Evolutionary conservation across 2,888 invertebrate genomes (phyloP).

Genomic region (Drosophila parthenogenetica): DNA sequence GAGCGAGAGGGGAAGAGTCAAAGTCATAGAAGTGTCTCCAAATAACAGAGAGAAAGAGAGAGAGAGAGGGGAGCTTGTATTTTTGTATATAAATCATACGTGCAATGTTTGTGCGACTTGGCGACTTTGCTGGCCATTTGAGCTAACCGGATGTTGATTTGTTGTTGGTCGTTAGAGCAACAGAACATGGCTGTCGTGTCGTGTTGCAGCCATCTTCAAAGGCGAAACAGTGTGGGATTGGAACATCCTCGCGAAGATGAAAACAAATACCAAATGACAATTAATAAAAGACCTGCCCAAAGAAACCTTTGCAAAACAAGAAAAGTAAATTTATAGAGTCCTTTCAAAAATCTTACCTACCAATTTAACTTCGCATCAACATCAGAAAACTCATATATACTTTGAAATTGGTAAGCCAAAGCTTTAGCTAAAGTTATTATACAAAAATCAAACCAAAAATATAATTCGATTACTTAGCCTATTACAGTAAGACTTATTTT

Average conservation of each 20-base stretch:
- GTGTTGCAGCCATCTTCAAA: conserved; percentile 44
- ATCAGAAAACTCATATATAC: not conserved
- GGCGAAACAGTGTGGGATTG: conserved; percentile 11
- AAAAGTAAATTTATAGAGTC: no score
- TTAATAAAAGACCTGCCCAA: conserved; percentile 39
- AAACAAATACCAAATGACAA: conserved; percentile 51
- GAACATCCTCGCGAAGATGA: conserved; percentile 35
- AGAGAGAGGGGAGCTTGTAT: conserved; percentile 13
- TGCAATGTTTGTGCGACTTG: conserved; percentile 53
- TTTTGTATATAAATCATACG: conserved; percentile 53
- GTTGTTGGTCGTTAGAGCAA: conserved; percentile 39
- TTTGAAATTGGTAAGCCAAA: no score
- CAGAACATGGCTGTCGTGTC: conserved; percentile 21
- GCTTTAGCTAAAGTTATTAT: no score
- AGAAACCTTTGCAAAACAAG: conserved; percentile 11
- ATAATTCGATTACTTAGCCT: no score
- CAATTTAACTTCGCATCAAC: no score
- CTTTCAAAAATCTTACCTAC: not conserved
- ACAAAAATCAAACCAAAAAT: no score
- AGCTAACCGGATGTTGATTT: conserved; percentile 65
- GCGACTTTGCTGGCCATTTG: conserved; percentile 38
- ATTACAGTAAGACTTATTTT: no score
- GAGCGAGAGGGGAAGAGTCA: not conserved
- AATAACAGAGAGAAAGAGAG: not conserved
- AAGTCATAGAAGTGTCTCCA: not conserved